Evolutionary conservation across 2,797 vertebrate genomes (phyloP).

Genomic region (Molossus alvarezi): DNA sequence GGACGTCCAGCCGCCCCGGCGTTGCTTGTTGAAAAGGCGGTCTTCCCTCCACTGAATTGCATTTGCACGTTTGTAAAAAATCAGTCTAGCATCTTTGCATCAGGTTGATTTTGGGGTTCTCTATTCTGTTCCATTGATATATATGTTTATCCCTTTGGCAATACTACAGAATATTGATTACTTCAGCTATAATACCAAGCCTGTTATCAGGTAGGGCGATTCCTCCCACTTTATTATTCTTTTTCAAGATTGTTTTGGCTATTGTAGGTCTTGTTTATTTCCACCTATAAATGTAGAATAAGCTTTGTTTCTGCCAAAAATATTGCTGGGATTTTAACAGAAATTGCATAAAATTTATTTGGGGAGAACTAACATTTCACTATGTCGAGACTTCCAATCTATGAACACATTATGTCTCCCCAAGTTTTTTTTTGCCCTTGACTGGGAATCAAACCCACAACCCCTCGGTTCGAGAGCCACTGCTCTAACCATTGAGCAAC

Average conservation of each 20-base stretch:
- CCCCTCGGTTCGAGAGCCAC: too few species aligned
- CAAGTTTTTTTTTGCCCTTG: neutral
- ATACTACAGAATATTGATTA: neutral
- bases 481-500: too few species aligned
- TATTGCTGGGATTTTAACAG: conserved; percentile 1
- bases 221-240: conserved; percentile 11
- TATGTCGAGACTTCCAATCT: neutral
- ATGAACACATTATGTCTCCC: neutral
- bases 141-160: neutral
- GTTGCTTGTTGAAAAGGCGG: neutral
- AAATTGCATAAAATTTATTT: neutral
- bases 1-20: neutral
- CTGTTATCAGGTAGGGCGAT: neutral
- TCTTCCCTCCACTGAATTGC: neutral
- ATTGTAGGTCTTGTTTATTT: neutral
- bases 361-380: neutral
- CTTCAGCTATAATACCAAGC: neutral
- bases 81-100: neutral
- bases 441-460: too few species aligned
- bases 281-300: conserved; percentile 17
- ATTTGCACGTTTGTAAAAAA: neutral
- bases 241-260: conserved; percentile 7
- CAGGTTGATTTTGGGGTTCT: neutral
- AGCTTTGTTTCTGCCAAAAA: conserved; percentile 29
- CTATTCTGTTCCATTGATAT: neutral